Evolutionary conservation across 2,797 vertebrate genomes (phyloP), one percentile per base, ranked within the genome.

Genomic region (Naso thynnoides): DNA sequence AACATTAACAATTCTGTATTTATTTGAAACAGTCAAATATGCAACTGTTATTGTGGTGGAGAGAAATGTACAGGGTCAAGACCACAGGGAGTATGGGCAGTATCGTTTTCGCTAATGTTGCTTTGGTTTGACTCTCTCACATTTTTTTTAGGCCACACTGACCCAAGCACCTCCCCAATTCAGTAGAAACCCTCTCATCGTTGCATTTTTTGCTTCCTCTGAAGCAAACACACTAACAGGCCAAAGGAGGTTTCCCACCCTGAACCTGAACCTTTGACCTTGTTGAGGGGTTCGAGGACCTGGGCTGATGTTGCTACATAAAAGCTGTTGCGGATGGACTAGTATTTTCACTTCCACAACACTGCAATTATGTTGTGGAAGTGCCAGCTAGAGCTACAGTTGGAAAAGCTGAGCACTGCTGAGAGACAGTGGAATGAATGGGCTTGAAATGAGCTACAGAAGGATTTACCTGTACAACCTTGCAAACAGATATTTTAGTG

Each of bases 181-280:
- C 59, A 54, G 58, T 69, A 49, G 57, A 76, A 76, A 64, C 16
- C 42, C 26, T 70, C 38, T 66, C 50, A 42, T 62, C 13, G 2
- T 15, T 67, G 50, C 24, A 23, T 56, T 73, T 69, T 69, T 64
- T 64, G 26, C 54, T 29, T 60, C 39, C 67, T 56, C 57, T 69
- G 52, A 3, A 42, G 45, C 54, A 64, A 79, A 71, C 44, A 47
- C 31, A 23, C 26, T 53, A 60, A 67, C 45, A 54, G 5, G 14
- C 39, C 44, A 76, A 21, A 67, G 57, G 19, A 73, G 39, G 41
- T 50, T 76, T 74, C 71, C 74, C 75, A 44, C 67, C 72, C 76
- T 61, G n/a, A 70, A 73, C 38, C 38, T 85, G 78, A 88, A 86
- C 85, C 78, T 48, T 75, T 84, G 75, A 88, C 88, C 86, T 71